A percentile compares a stretch with the other conserved stretches of the same genome.
Evolutionary conservation across 2,113 vertebrate genomes (phyloP).

Genomic region (Grallaria varia): DNA sequence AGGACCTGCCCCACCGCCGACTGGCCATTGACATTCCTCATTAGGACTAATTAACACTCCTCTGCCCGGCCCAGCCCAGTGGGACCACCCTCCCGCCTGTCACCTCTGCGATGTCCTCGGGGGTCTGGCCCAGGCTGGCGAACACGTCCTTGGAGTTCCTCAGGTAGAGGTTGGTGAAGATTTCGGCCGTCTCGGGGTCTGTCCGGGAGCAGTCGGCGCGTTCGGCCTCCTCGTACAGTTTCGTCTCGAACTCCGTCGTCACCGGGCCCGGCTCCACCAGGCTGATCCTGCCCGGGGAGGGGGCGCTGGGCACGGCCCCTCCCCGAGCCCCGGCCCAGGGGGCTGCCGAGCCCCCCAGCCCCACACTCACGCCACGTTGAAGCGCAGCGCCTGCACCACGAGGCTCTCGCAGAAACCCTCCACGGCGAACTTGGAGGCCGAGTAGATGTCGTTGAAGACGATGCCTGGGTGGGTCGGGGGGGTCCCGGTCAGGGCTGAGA

Average conservation of each 20-base stretch:
- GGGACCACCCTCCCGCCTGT: accelerated
- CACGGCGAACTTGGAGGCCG: slow-evolving; percentile 77
- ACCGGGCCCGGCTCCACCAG: slow-evolving; percentile 80
- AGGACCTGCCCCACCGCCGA: accelerated
- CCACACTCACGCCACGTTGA: slow-evolving; percentile 75
- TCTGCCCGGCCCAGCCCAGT: neutral
- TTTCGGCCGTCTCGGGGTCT: slow-evolving; percentile 66
- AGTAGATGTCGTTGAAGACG: slow-evolving; percentile 75
- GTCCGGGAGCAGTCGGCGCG: slow-evolving; percentile 67
- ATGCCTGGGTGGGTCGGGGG: slow-evolving; percentile 41
- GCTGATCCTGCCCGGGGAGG: slow-evolving; percentile 56
- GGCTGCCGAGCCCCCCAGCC: accelerated
- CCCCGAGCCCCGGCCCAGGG: accelerated
- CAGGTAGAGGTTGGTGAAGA: slow-evolving; percentile 79
- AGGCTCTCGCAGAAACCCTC: slow-evolving; percentile 83
- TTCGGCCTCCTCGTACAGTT: slow-evolving; percentile 75
- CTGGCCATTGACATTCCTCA: accelerated
- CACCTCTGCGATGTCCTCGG: slow-evolving; percentile 75
- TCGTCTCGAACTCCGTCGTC: slow-evolving; percentile 78
- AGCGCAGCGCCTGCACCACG: slow-evolving; percentile 73
- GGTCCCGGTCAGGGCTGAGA: neutral
- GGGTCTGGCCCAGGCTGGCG: slow-evolving; percentile 74
- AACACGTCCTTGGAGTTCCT: slow-evolving; percentile 76
- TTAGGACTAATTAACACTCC: neutral
- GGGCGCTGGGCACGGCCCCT: neutral